Evolutionary conservation across 2,888 invertebrate genomes (phyloP), one percentile per base, ranked within the genome.

Genomic region (Drosophila falleni): DNA sequence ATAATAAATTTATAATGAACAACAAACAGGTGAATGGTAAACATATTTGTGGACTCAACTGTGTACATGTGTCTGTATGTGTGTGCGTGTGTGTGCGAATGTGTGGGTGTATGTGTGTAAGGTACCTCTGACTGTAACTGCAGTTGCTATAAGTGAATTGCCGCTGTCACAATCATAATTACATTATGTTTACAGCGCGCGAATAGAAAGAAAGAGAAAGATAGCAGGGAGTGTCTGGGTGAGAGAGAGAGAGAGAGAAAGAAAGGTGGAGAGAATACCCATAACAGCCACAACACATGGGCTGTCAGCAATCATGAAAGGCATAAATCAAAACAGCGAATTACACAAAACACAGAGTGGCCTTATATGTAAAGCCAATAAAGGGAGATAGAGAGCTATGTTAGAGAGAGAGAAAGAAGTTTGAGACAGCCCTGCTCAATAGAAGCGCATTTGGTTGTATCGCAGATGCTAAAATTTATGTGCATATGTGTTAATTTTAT

Each of bases 401-500:
- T 4, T 23, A 4, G 10, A 19, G 15, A n/a, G 15, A 10, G 10
- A 44, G 58, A 0, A 19, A 11, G 19, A 19, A 26, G 33, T 2
- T 11, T 2, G 16, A 54, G 16, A 16, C n/a, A 31, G 10, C n/a
- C 5, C 8, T 47, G 54, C 41, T 53, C 53, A 63, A 67, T 75
- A 58, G 60, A 67, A 75, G 50, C 76, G 76, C 71, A 75, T 75
- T 71, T 71, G 64, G 54, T 26, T 59, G 33, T 44, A 46, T 55
- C 31, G 29, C 46, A 42, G 49, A 63, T 49, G 63, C 72, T 81
- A 67, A 80, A 80, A 83, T 85, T 85, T 85, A 83, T 82, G 84
- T 49, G 67, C 77, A 67, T 69, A 86, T 87, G 87, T 85, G 87
- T 87, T 87, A 84, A 85, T 85, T 85, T 87, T 87, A 87, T 85